Base-by-base conservation (phyloP, 2,797 vertebrate genomes). In the Tamandua tetradactyla region DNA sequence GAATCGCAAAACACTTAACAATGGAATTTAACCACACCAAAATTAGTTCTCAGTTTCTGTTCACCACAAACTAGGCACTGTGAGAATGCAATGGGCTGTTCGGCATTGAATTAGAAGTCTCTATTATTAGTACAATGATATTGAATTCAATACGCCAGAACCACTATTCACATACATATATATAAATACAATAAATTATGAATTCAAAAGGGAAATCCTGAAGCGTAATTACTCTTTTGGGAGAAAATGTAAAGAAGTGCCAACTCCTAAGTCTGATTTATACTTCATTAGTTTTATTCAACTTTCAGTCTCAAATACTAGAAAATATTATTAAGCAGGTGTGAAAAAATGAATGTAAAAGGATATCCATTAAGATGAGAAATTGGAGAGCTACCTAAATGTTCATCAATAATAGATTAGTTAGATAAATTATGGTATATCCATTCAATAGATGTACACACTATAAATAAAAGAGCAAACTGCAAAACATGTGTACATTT, bases 301-400 rank as follows among this genome's bases (percentile, higher is more conserved):
- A n/a, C n/a, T n/a, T n/a, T n/a, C n/a, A n/a, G n/a, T n/a, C n/a
- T 88, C 47, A 87, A 87, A 90, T 11, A 72, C 22, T 66, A 62
- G 5, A 10, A 7, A 66, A 49, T 82, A 87, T 86, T 93, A 57
- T 52, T 61, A 57, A 2, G 27, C 23, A 89, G 44, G 20, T 59
- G 22, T 76, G 25, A 32, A 93, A 79, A 62, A 13, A 20, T 47
- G 0, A 57, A 15, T 79, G 4, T 87, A 83, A 66, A 90, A 66
- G 8, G 25, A 32, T 79, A 7, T 44, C 7, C 20, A 78, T 32
- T 85, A 17, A 17, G 82, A 32, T 71, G 27, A 71, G 92, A 71
- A 64, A 80, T 3, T 37, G 2, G 17, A 75, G n/a, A n/a, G n/a
- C n/a, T 75, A 71, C 64, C 25, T 80, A 80, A 89, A 91, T 75